These are phyloP conservation scores for Callaeas wilsoni DNA, from an alignment of 2,113 vertebrate species.

Conservation along the genomic window DNA sequence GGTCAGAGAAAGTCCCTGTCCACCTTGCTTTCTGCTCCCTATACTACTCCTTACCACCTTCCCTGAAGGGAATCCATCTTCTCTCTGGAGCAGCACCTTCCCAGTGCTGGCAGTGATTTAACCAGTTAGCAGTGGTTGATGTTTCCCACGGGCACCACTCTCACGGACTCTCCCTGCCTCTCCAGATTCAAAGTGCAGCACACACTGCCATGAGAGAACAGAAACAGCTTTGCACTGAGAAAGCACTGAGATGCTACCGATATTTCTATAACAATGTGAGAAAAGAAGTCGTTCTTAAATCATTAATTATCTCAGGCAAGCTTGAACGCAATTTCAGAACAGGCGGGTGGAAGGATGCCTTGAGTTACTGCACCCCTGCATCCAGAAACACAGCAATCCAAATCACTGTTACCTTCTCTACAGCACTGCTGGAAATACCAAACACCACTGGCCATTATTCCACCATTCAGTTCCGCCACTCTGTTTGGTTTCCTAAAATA, in stretches of 20 bases:
- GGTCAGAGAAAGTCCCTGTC: neutral
- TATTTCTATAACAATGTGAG: neutral
- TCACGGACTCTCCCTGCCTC: neutral
- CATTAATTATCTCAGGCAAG: neutral
- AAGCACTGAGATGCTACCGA: rapidly evolving
- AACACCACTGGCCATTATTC: neutral
- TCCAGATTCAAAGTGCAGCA: neutral
- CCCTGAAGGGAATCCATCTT: neutral
- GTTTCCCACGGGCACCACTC: neutral
- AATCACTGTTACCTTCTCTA: neutral
- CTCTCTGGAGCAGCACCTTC: neutral
- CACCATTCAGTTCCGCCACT: neutral
- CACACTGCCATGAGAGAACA: neutral
- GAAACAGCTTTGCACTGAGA: neutral
- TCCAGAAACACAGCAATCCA: neutral
- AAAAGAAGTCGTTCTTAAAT: neutral
- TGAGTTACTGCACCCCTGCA: neutral
- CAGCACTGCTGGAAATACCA: neutral
- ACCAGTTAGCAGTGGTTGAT: rapidly evolving
- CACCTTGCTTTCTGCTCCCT: neutral
- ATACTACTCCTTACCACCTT: rapidly evolving
- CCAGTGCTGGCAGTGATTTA: neutral
- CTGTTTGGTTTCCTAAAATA: neutral
- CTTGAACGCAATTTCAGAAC: neutral
- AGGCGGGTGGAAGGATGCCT: neutral